Conservation (phyloP, 2,113 vertebrate genomes). For the Ploceus nigricollis region DNA sequence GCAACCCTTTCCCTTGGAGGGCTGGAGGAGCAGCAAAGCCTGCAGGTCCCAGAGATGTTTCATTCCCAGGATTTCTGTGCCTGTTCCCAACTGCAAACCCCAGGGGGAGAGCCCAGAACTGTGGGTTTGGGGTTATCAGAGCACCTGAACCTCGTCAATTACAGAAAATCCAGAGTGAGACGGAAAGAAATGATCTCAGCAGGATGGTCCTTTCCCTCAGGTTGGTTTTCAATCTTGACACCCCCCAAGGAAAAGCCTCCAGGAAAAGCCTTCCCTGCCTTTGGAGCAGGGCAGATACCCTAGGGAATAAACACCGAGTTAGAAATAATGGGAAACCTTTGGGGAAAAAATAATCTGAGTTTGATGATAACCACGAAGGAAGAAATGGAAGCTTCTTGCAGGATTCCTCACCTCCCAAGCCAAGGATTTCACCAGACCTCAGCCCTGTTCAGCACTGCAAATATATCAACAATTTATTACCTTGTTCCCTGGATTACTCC, state of each 20-base stretch:
- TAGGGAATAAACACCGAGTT: background rate
- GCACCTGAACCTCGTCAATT: background rate
- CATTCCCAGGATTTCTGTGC: background rate
- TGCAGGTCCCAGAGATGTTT: background rate
- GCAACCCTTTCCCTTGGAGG: rapidly evolving
- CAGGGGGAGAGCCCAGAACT: rapidly evolving
- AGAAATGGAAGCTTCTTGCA: background rate
- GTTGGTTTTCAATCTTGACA: background rate
- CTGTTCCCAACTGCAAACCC: background rate
- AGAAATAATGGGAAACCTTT: background rate
- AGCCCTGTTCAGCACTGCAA: background rate
- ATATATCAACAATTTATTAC: background rate
- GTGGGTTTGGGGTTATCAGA: background rate
- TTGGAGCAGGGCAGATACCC: background rate
- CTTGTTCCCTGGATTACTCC: background rate
- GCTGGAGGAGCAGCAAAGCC: background rate
- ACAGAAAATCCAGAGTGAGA: background rate
- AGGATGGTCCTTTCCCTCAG: background rate
- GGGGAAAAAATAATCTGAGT: background rate
- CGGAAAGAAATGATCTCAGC: background rate
- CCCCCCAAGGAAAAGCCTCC: background rate
- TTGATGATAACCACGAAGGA: background rate
- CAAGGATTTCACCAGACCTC: background rate
- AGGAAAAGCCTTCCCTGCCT: background rate
- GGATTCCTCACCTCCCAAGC: background rate